Evolutionary conservation across 2,888 invertebrate species (phyloP), one percentile per base, ranked within the genome.

Genomic region (Mechanitis mazaeus): DNA sequence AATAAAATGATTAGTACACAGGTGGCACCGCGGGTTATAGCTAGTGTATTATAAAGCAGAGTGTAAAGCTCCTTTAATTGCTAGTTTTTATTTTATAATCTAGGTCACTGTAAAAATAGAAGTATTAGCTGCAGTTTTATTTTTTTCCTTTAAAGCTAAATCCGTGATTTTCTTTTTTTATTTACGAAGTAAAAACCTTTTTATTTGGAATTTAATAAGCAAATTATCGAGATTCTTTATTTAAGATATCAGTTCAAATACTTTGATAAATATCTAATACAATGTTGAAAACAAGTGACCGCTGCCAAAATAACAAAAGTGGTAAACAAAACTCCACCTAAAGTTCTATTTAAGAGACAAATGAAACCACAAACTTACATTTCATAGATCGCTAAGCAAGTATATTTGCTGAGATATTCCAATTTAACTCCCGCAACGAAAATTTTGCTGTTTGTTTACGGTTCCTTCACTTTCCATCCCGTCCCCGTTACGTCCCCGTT

Each of bases 401-500:
- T 68, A 55, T 71, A 71, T 68, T 70, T 71, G 64, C 64, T 47
- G 61, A 68, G 68, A 69, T 68, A 67, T 70, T 69, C 62, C 69
- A 70, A 70, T 71, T 68, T 69, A 63, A 69, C 65, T 69, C 72
- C 59, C 71, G 73, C 71, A 72, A 72, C 73, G 76, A 79, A 78
- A 79, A 75, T 80, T 77, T 77, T 72, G 70, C 71, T 72, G 70
- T 71, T 72, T 72, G 80, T 78, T 76, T 70, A 74, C 72, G 73
- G 69, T 71, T 72, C 64, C 72, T 72, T 73, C 77, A 80, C 84
- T 87, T 85, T 85, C 85, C 74, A 76, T 83, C 81, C 81, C 78
- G 74, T 66, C 65, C 68, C 59, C 67, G 74, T 74, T 70, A 67
- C 71, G 66, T 66, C 64, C 67, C 58, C 67, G 74, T 74, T 70